Conservation (phyloP, 1,140 invertebrate genomes). For the Glossosoma conforme region DNA sequence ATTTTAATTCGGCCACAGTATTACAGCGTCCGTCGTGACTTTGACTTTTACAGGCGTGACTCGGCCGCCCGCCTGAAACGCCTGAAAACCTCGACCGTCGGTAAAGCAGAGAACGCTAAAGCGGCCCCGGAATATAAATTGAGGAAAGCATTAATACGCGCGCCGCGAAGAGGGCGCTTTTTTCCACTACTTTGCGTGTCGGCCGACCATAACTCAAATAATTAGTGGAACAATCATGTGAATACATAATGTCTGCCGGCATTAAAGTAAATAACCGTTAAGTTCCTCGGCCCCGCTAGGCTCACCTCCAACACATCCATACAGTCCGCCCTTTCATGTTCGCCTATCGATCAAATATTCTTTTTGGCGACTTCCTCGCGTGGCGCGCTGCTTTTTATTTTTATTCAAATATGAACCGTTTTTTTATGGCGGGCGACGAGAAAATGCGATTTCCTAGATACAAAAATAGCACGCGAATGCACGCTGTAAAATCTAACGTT, state of each 20-base stretch:
- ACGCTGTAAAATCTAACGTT: conserved; percentile 12
- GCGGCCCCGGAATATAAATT: conserved; percentile 15
- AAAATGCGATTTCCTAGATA: conserved; percentile 11
- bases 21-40: too few species aligned
- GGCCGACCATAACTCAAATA: conserved; percentile 29
- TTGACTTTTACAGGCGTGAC: too few species aligned
- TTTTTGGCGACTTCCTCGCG: conserved; percentile 27
- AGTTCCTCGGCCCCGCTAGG: conserved; percentile 6
- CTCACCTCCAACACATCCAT: background rate
- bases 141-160: conserved; percentile 6
- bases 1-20: too few species aligned
- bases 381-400: conserved; percentile 24
- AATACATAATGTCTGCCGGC: conserved; percentile 32
- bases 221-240: conserved; percentile 33
- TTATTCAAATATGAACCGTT: conserved; percentile 28
- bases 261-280: conserved; percentile 31
- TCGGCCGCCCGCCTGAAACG: background rate
- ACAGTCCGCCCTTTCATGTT: conserved; percentile 19
- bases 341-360: conserved; percentile 30
- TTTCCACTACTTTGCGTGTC: conserved; percentile 21
- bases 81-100: background rate
- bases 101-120: background rate
- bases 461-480: conserved; percentile 28
- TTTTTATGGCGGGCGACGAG: conserved; percentile 12
- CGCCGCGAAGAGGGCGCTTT: background rate